A percentile compares a stretch with the other conserved stretches of the same genome.
phyloP scores from a whole-genome alignment of 2,797 vertebrate genomes.

The Smutsia gigantea region DNA sequence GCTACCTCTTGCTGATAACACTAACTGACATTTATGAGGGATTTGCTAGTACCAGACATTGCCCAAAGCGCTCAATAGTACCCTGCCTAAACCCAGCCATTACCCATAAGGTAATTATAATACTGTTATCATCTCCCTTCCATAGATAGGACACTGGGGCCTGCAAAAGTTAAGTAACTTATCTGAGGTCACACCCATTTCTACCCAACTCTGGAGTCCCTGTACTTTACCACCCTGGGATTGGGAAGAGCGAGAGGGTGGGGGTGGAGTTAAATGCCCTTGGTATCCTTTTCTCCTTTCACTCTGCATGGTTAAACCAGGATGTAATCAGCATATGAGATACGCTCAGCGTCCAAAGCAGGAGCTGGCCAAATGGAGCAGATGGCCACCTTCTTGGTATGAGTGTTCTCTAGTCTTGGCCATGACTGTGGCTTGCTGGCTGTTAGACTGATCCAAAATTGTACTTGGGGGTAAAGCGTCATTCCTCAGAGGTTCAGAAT shows the following conservation, averaged over 20 bases:
- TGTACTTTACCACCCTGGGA: neutral
- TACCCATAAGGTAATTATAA: neutral
- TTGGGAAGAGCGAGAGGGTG: neutral
- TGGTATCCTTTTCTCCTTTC: neutral
- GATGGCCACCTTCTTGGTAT: neutral
- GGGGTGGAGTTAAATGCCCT: neutral
- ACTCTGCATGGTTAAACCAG: neutral
- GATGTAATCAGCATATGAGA: neutral
- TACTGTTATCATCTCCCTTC: neutral
- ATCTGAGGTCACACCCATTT: neutral
- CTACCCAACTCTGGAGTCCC: neutral
- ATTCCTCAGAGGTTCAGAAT: constrained; percentile 44
- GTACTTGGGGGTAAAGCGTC: neutral
- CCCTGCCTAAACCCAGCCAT: neutral
- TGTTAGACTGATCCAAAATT: constrained; percentile 9
- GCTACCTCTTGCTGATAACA: neutral
- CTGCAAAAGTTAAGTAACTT: neutral
- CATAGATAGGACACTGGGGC: neutral
- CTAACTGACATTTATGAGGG: neutral
- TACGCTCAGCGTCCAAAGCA: neutral
- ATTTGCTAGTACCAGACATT: constrained; percentile 2
- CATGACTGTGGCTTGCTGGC: neutral
- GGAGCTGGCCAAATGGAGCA: constrained; percentile 56
- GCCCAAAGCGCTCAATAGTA: neutral
- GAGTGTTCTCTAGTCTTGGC: constrained; percentile 13